Conservation (phyloP, 2,888 invertebrate genomes). For the Drosophila incognita region DNA sequence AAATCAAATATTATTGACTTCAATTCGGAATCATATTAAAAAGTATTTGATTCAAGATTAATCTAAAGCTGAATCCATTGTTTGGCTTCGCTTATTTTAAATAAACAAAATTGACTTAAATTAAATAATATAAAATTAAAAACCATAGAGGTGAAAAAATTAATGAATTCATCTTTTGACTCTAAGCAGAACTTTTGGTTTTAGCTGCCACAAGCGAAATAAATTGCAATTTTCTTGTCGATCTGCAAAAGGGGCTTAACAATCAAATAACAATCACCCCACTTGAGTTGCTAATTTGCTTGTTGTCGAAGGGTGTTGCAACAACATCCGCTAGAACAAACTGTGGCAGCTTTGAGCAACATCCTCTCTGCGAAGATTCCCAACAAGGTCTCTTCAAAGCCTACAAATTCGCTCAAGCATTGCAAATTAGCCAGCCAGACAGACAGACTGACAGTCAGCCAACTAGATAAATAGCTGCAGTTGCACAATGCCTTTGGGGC, state of each 20-base stretch:
- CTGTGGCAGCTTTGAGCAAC: conserved; percentile 36
- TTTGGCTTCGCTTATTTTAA: no score
- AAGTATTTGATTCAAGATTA: no score
- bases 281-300: conserved; percentile 19
- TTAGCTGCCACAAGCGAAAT: neutral
- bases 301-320: conserved; percentile 15
- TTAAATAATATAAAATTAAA: no score
- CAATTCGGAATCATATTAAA: neutral
- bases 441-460: conserved; percentile 15
- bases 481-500: conserved; percentile 41
- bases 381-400: conserved; percentile 41
- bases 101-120: no score
- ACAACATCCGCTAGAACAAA: conserved; percentile 56
- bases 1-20: neutral
- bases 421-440: conserved; percentile 54
- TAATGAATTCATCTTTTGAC: neutral
- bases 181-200: neutral
- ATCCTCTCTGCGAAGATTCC: conserved; percentile 52
- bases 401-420: conserved; percentile 76
- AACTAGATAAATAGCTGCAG: conserved; percentile 27
- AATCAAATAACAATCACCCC: conserved; percentile 1
- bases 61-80: no score
- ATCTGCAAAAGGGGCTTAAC: neutral
- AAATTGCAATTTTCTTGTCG: neutral
- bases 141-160: neutral